phyloP scores from a whole-genome alignment of 2,113 vertebrate genomes.

The Corythaeola cristata region DNA sequence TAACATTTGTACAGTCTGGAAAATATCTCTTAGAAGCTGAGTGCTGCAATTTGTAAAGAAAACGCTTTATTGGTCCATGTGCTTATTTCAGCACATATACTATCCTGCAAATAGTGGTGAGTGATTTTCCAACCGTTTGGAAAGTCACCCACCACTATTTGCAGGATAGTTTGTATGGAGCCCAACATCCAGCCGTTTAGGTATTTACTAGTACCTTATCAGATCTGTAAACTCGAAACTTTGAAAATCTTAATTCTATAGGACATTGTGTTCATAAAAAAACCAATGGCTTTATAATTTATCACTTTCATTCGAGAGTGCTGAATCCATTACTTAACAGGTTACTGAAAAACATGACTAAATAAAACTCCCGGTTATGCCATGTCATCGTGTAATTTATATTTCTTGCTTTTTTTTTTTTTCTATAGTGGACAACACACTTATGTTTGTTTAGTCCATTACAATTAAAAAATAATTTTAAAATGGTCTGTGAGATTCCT shows the following conservation, averaged over 20 bases:
- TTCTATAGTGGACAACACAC: neutral
- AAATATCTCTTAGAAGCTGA: neutral
- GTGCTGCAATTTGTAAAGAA: neutral
- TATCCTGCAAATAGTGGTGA: neutral
- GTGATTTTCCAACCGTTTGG: constrained; percentile 23
- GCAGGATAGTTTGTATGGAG: neutral
- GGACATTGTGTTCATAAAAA: neutral
- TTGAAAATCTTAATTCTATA: neutral
- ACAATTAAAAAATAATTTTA: neutral
- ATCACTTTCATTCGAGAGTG: neutral
- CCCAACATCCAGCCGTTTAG: neutral
- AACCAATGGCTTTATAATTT: neutral
- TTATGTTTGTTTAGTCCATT: neutral
- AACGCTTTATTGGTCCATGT: neutral
- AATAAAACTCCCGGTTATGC: neutral
- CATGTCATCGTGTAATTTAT: neutral
- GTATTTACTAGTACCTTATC: neutral
- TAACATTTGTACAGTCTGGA: constrained; percentile 9
- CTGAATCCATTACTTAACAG: neutral
- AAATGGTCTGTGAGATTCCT: neutral
- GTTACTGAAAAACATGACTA: neutral
- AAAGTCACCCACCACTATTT: neutral
- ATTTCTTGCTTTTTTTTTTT: neutral
- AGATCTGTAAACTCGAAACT: neutral
- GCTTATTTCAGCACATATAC: neutral